phyloP scores from a whole-genome alignment of 2,888 invertebrate species.

The Scaptodrosophila latifasciaeformis region DNA sequence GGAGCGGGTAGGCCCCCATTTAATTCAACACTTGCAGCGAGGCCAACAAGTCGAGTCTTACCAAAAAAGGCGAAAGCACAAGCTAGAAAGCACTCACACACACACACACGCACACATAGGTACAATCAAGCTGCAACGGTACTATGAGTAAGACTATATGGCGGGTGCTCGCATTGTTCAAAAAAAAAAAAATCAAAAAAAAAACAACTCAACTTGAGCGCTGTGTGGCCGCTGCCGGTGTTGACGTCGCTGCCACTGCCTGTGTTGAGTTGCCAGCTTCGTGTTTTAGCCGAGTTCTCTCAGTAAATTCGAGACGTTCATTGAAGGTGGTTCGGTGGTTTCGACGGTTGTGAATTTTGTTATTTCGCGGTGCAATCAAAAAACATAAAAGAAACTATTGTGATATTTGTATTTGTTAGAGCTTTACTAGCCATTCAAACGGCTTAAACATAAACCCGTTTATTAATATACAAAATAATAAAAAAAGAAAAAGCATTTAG shows the following conservation, averaged over 20 bases:
- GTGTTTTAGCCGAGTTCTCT: not conserved
- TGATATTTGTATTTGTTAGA: constrained; percentile 21
- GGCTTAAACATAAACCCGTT: constrained; percentile 22
- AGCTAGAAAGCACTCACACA: no score
- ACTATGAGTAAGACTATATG: not conserved
- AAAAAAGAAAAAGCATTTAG: not conserved
- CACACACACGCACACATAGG: no score
- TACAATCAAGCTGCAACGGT: constrained; percentile 1
- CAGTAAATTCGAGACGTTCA: not conserved
- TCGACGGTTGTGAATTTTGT: not conserved
- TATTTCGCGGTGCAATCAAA: not conserved
- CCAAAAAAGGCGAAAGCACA: no score
- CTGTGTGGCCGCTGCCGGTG: not conserved
- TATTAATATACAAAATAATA: constrained; percentile 10
- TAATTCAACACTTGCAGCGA: no score
- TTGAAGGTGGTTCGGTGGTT: not conserved
- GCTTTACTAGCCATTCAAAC: not conserved
- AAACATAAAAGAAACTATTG: constrained; percentile 28
- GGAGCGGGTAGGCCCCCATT: no score
- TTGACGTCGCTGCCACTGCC: not conserved
- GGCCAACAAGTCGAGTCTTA: no score
- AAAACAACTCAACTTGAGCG: not conserved
- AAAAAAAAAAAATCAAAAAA: not conserved
- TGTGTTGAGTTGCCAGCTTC: not conserved
- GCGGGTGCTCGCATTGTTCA: not conserved